Evolutionary conservation across 2,888 invertebrate species (phyloP).

Genomic region (Podabrus alpinus): DNA sequence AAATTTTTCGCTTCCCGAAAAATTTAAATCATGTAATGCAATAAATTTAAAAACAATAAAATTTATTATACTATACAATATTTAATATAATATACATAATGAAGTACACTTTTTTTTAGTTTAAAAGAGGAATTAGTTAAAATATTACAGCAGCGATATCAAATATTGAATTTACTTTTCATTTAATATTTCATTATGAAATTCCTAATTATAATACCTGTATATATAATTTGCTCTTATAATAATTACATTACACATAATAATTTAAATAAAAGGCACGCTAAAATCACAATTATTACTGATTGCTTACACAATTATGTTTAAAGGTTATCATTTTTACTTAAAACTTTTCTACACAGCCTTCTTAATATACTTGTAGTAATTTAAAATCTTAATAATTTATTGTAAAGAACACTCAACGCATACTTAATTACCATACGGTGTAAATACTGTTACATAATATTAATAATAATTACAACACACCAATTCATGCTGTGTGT

Average conservation of each 20-base stretch:
- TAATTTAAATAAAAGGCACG: conserved; percentile 27
- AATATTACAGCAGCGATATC: neutral
- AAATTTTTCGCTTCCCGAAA: neutral
- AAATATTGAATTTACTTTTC: neutral
- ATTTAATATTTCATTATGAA: neutral
- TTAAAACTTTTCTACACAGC: conserved; percentile 24
- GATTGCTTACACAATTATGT: conserved; percentile 26
- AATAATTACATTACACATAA: conserved; percentile 4
- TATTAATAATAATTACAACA: conserved; percentile 17
- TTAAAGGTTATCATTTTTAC: conserved; percentile 14
- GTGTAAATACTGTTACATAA: conserved; percentile 6
- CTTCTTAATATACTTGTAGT: conserved; percentile 22
- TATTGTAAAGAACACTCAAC: neutral
- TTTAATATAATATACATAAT: neutral
- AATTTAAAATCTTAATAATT: conserved; percentile 13
- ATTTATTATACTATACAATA: neutral
- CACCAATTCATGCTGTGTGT: neutral
- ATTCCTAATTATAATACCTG: neutral
- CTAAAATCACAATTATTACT: conserved; percentile 25
- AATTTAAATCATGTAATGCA: neutral
- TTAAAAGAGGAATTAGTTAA: neutral
- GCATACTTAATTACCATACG: conserved; percentile 5
- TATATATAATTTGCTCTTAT: neutral
- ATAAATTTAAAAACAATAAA: neutral
- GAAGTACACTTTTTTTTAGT: neutral